These are phyloP conservation scores for Onchidella celtica DNA, from an alignment of 2,888 invertebrate species.

Conservation along the genomic window DNA sequence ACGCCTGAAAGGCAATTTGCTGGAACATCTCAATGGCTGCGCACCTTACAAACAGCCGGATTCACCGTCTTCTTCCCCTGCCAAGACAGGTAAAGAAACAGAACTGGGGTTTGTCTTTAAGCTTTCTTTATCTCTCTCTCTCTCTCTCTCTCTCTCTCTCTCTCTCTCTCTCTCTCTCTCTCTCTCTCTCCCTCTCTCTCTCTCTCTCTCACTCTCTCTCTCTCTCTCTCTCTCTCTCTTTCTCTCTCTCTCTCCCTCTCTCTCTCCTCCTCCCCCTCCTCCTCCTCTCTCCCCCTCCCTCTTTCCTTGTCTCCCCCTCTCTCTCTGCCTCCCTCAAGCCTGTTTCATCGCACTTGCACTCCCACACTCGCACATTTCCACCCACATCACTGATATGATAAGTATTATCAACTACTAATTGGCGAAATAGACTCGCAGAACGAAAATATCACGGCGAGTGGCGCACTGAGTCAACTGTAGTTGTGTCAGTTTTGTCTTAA, in stretches of 20 bases:
- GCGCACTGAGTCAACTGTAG: too few species aligned
- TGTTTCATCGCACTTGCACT: too few species aligned
- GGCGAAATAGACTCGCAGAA: too few species aligned
- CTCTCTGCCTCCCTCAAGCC: too few species aligned
- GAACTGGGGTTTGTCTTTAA: background rate
- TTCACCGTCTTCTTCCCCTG: slow-evolving; percentile 30
- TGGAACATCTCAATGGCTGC: slow-evolving; percentile 66
- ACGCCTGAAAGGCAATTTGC: slow-evolving; percentile 58
- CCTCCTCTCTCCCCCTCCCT: background rate
- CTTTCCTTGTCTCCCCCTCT: background rate
- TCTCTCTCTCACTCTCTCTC: background rate
- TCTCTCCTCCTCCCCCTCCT: background rate
- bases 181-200: background rate
- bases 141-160: background rate
- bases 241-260: background rate
- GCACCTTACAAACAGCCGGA: slow-evolving; percentile 31
- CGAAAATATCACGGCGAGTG: too few species aligned
- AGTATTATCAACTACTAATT: too few species aligned
- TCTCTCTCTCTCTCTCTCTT: too few species aligned
- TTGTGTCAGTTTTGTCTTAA: too few species aligned
- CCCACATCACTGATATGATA: too few species aligned
- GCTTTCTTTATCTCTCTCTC: too few species aligned
- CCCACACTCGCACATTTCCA: too few species aligned
- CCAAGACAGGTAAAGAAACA: background rate
- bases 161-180: background rate